A percentile compares a stretch with the other conserved stretches of the same genome.
Evolutionary conservation across 2,888 invertebrate genomes (phyloP).

Genomic region (Chydorus sphaericus): DNA sequence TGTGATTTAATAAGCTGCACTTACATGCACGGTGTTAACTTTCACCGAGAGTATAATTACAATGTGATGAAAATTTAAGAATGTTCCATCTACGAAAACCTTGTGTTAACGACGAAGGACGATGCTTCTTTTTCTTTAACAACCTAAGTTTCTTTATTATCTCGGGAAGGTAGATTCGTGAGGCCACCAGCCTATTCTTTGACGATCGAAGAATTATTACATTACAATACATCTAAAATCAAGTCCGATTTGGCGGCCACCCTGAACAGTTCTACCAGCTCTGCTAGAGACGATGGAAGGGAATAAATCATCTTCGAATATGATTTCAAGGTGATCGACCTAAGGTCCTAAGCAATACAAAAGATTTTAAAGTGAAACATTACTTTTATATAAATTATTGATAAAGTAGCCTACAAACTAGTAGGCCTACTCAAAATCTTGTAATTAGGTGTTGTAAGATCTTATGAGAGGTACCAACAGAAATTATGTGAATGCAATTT

Average conservation of each 20-base stretch:
- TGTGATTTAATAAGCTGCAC: no score
- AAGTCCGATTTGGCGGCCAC: conserved; percentile 39
- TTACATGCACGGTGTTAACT: no score
- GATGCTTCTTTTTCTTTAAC: no score
- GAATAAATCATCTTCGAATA: conserved; percentile 65
- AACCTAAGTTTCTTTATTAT: background rate
- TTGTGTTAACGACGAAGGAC: no score
- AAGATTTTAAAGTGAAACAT: background rate
- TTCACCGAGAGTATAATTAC: no score
- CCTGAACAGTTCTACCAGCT: conserved; percentile 50
- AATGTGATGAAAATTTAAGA: no score
- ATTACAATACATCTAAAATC: conserved; percentile 31
- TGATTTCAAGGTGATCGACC: conserved; percentile 64
- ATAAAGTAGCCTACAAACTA: no score
- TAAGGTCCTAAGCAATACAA: conserved; percentile 39
- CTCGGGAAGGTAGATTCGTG: conserved; percentile 47
- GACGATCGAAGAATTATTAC: conserved; percentile 45
- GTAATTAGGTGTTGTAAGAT: no score
- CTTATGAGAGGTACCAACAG: no score
- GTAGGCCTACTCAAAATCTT: no score
- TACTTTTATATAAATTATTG: background rate
- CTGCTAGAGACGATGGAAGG: conserved; percentile 51
- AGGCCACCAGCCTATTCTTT: conserved; percentile 60
- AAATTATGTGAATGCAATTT: no score
- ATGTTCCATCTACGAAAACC: no score